phyloP scores from a whole-genome alignment of 2,113 vertebrate species.

The Rhegmatorhina hoffmannsi region DNA sequence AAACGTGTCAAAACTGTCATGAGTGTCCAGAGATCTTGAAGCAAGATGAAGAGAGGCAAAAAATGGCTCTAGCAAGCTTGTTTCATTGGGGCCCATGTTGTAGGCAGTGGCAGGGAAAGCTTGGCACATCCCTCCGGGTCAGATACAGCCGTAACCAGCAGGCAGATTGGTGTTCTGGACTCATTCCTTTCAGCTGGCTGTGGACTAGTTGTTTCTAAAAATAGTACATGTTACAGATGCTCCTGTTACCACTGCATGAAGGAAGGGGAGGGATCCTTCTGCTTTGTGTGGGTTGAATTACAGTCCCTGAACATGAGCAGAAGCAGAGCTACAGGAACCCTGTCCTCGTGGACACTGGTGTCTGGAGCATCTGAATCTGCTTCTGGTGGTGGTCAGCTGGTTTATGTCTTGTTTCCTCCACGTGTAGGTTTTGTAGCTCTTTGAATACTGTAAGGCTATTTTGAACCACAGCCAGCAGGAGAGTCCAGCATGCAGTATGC shows the following conservation, averaged over 20 bases:
- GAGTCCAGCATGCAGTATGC: not conserved
- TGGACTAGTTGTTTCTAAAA: conserved; percentile 19
- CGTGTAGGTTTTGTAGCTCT: not conserved
- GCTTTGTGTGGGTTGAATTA: not conserved
- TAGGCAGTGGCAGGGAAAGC: not conserved
- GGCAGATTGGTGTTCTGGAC: not conserved
- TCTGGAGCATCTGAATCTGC: not conserved
- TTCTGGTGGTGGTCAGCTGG: not conserved
- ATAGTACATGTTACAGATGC: conserved; percentile 23
- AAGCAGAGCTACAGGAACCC: not conserved
- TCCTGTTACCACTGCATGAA: not conserved
- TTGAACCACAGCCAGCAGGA: not conserved
- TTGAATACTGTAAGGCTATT: not conserved
- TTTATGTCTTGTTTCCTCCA: not conserved
- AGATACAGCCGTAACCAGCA: not conserved
- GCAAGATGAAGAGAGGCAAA: not conserved
- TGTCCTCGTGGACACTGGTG: fast-evolving
- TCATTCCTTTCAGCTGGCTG: not conserved
- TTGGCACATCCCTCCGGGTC: not conserved
- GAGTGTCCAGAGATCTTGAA: not conserved
- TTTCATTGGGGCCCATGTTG: not conserved
- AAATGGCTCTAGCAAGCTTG: not conserved
- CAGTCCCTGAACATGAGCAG: not conserved
- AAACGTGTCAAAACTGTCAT: not conserved
- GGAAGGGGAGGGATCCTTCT: not conserved